phyloP scores from a whole-genome alignment of 1,140 invertebrate species.

The Aphis gossypii region DNA sequence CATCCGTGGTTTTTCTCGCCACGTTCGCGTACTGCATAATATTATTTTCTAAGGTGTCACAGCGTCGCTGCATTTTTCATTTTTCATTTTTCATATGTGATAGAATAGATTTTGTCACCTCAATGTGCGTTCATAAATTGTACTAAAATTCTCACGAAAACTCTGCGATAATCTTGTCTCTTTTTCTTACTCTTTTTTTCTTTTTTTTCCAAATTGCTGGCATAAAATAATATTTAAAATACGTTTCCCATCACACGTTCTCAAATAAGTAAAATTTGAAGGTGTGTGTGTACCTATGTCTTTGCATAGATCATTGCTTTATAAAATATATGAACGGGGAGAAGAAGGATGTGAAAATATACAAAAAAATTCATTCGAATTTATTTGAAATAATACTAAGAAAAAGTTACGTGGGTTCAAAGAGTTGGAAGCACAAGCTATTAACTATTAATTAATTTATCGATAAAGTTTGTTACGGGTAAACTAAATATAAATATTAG shows the following conservation, averaged over 20 bases:
- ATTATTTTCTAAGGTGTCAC: not conserved
- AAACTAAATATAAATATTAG: too few relatives aligned
- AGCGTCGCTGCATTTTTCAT: not conserved
- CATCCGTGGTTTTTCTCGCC: not conserved
- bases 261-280: not conserved
- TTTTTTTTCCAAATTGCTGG: not conserved
- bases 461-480: not conserved
- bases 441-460: not conserved
- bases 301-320: too few relatives aligned
- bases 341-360: too few relatives aligned
- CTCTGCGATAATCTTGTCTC: not conserved
- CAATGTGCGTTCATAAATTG: not conserved
- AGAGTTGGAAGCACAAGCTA: not conserved
- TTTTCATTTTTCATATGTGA: not conserved
- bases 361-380: not conserved
- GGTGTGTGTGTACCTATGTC: not conserved
- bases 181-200: not conserved
- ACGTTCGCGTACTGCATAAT: not conserved
- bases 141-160: not conserved
- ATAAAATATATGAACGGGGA: too few relatives aligned
- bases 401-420: not conserved
- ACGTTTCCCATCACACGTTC: not conserved
- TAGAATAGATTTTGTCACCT: constrained; percentile 2
- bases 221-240: not conserved
- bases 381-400: not conserved